Base-by-base conservation (phyloP, 1,140 invertebrate genomes). In the Chionoecetes opilio region DNA sequence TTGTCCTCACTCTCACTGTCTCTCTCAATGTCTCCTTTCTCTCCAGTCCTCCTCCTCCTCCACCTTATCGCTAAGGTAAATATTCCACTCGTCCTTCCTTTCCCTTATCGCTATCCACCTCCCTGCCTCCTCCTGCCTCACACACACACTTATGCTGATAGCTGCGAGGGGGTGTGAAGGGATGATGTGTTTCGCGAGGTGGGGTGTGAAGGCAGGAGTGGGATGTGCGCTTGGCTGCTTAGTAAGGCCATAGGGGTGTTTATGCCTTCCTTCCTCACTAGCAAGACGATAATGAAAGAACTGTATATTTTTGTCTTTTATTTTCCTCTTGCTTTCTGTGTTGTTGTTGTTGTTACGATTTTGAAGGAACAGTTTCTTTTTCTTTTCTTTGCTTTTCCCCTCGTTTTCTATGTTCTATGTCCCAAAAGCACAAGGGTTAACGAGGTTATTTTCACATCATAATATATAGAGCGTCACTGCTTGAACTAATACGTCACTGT, bases 101-200 rank as follows among this genome's bases (percentile, higher is more conserved):
- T 1, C 63, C n/a, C 63, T 75, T 75, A 75, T 86, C 84, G 32
- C 84, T 32, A 5, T 34, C 84, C 26, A 14, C n/a, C 84, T 86
- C 31, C n/a, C 84, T 86, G 14, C n/a, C 82, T 86, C n/a, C n/a
- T 32, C 35, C 84, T 32, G 32, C 26, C 84, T 34, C 82, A 86
- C 84, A 86, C 84, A 34, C 29, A 86, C 63, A 75, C 63, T 75
- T n/a, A 75, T 26, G 63, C 63, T 75, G n/a, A 75, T 75, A 26
- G 63, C 63, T 46, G n/a, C n/a, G 46, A 35, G 32, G 29, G 14
- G 84, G 84, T 31, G 6, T 17, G 32, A 29, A 34, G 84, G 32
- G 32, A 3, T 86, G 84, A 35, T 86, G 32, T 86, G 32, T 86
- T 86, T 38, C n/a, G 32, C 32, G 11, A 0, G 14, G 8, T 86